These are phyloP conservation scores for Cryptus armator DNA, from an alignment of 2,888 invertebrate species.

Conservation along the genomic window DNA sequence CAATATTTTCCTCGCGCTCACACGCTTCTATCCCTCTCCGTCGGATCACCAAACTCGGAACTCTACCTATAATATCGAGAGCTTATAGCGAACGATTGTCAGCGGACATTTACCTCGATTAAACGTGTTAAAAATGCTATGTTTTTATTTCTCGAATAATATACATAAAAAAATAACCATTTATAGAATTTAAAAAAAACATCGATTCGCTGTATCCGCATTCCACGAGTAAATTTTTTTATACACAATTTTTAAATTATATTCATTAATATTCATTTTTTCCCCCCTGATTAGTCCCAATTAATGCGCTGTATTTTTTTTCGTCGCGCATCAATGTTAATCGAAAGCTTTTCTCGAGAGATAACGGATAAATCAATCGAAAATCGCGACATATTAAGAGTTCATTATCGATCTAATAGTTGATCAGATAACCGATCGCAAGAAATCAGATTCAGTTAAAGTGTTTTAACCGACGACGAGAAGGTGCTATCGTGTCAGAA, in stretches of 20 bases:
- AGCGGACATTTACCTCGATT: conserved; percentile 54
- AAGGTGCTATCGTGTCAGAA: not conserved
- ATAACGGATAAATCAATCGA: not conserved
- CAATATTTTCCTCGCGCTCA: conserved; percentile 62
- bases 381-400: not conserved
- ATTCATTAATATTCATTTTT: too few species aligned
- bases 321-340: not conserved
- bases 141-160: not conserved
- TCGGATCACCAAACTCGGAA: not conserved
- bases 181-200: not conserved
- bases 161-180: not conserved
- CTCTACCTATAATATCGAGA: conserved; percentile 14
- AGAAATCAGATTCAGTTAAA: not conserved
- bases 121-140: not conserved
- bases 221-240: not conserved
- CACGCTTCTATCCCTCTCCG: conserved; percentile 32
- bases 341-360: not conserved
- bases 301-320: not conserved
- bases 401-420: not conserved
- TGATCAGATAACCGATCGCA: not conserved
- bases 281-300: too few species aligned
- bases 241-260: too few species aligned
- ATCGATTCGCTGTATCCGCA: not conserved
- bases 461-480: not conserved
- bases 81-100: conserved; percentile 25